Conservation (phyloP, 2,888 invertebrate genomes). For the Drosophila neonasuta region DNA sequence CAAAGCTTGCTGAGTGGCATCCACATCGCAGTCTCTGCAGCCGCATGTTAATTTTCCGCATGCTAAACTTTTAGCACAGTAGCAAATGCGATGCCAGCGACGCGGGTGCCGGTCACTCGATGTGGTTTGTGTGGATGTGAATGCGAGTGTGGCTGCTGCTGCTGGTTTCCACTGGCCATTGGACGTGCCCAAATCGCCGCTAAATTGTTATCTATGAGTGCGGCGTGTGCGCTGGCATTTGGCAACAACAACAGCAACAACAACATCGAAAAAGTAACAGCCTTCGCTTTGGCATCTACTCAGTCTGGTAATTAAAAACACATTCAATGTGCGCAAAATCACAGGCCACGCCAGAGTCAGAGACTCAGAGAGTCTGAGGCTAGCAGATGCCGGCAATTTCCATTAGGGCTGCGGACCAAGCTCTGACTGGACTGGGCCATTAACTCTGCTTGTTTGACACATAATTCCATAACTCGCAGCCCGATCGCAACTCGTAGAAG, state of each 20-base stretch:
- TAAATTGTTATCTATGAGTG: constrained; percentile 78
- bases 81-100: constrained; percentile 60
- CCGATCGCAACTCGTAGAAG: constrained; percentile 37
- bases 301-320: constrained; percentile 73
- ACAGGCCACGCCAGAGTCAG: constrained; percentile 49
- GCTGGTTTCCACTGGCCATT: constrained; percentile 39
- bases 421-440: constrained; percentile 56
- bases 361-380: background rate
- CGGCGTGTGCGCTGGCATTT: constrained; percentile 74
- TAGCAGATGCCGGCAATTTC: constrained; percentile 55
- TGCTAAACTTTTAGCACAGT: constrained; percentile 78
- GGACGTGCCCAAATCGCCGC: constrained; percentile 76
- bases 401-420: constrained; percentile 59
- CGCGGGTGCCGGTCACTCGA: constrained; percentile 60
- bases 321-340: constrained; percentile 78
- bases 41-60: constrained; percentile 78
- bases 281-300: constrained; percentile 65
- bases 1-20: constrained; percentile 56
- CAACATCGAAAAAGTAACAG: background rate
- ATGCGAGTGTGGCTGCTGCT: constrained; percentile 27
- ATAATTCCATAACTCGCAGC: constrained; percentile 73
- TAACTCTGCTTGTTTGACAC: constrained; percentile 75
- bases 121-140: constrained; percentile 18
- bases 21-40: constrained; percentile 22
- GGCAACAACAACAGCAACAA: constrained; percentile 7